These are phyloP conservation scores for Salvator merianae DNA, from an alignment of 2,113 vertebrate genomes.

Conservation along the genomic window DNA sequence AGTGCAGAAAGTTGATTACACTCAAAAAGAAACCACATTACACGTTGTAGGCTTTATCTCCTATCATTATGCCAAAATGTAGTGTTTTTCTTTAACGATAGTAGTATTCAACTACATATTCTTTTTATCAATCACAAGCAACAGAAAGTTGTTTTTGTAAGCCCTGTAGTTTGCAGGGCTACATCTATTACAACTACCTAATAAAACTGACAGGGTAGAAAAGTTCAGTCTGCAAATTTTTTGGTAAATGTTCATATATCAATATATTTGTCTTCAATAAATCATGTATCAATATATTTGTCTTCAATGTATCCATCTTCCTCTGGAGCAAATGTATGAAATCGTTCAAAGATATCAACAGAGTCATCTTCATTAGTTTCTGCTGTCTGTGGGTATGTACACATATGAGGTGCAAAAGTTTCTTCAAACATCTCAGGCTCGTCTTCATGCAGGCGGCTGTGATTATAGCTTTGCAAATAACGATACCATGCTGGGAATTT, in stretches of 20 bases:
- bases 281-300: conserved; percentile 81
- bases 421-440: conserved; percentile 71
- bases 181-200: background rate
- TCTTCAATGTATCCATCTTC: conserved; percentile 92
- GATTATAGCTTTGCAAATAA: conserved; percentile 84
- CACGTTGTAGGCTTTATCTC: background rate
- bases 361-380: conserved; percentile 58
- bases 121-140: background rate
- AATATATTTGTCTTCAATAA: conserved; percentile 90
- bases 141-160: background rate
- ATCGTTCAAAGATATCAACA: conserved; percentile 70
- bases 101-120: background rate
- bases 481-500: conserved; percentile 88
- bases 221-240: conserved; percentile 26
- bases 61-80: background rate
- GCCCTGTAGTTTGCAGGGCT: background rate
- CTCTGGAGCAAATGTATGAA: conserved; percentile 61
- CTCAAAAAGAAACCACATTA: background rate
- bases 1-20: background rate
- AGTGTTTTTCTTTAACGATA: background rate
- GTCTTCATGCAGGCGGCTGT: conserved; percentile 78
- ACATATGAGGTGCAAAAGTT: conserved; percentile 66
- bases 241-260: conserved; percentile 48
- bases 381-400: conserved; percentile 56
- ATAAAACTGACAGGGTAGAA: conserved; percentile 9